These are phyloP conservation scores for Coreoperca whiteheadi DNA, from an alignment of 2,113 vertebrate species.

Conservation along the genomic window DNA sequence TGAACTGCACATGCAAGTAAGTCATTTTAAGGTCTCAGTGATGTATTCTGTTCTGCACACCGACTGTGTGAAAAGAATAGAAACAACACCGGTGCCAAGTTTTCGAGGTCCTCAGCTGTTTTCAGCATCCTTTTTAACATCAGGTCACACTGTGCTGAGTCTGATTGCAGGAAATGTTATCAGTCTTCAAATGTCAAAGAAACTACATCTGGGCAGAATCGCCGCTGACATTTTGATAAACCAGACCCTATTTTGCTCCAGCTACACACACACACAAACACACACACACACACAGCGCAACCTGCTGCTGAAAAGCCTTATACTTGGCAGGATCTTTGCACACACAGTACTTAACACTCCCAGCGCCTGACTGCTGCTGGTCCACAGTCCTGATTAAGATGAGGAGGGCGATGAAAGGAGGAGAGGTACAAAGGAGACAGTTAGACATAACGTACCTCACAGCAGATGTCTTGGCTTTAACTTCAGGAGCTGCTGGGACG, in stretches of 20 bases:
- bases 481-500: slow-evolving; percentile 56
- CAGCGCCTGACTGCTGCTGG: slow-evolving; percentile 39
- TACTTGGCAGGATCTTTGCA: slow-evolving; percentile 55
- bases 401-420: slow-evolving; percentile 24
- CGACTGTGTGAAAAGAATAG: background rate
- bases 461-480: slow-evolving; percentile 41
- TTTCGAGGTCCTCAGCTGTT: slow-evolving; percentile 43
- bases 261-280: background rate
- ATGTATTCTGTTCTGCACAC: background rate
- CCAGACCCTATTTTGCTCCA: slow-evolving; percentile 43
- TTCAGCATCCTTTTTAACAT: slow-evolving; percentile 46
- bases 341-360: slow-evolving; percentile 30
- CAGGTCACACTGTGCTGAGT: slow-evolving; percentile 44
- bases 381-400: slow-evolving; percentile 30
- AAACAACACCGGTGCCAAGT: slow-evolving; percentile 9
- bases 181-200: slow-evolving; percentile 67
- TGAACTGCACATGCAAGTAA: background rate
- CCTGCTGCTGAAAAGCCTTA: slow-evolving; percentile 60
- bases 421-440: slow-evolving; percentile 27
- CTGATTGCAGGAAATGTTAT: slow-evolving; percentile 49
- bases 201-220: slow-evolving; percentile 61
- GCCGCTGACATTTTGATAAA: slow-evolving; percentile 67
- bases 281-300: slow-evolving; percentile 40
- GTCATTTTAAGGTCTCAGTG: background rate
- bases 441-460: slow-evolving; percentile 67